Percentiles rank a stretch among this genome's conserved stretches.
Evolutionary conservation across 2,797 vertebrate genomes (phyloP).

Genomic region (Caiman crocodilus): DNA sequence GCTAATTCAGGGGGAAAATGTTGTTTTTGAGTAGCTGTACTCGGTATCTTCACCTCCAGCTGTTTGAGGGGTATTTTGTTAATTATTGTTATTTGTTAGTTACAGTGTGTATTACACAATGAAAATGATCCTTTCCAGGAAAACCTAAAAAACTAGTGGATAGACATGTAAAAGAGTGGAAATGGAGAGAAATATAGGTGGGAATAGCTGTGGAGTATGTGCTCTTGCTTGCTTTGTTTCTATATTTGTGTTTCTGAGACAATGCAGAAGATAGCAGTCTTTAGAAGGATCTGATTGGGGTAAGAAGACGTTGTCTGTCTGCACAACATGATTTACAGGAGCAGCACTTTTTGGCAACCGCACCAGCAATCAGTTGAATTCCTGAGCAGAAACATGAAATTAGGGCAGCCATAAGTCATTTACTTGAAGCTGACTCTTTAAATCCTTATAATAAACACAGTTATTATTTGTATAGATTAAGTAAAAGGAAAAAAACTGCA

Average conservation of each 20-base stretch:
- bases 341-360: background rate
- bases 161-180: background rate
- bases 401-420: background rate
- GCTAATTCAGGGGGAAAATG: background rate
- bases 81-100: background rate
- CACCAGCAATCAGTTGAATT: constrained; percentile 11
- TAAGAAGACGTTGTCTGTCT: background rate
- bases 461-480: constrained; percentile 37
- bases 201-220: background rate
- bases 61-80: background rate
- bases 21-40: background rate
- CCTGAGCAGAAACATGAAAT: background rate
- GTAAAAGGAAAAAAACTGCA: constrained; percentile 10
- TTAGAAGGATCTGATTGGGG: background rate
- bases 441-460: constrained; percentile 16
- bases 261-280: background rate
- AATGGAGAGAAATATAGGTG: background rate
- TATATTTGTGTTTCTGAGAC: background rate
- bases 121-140: background rate
- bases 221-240: background rate
- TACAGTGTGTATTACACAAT: background rate
- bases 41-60: background rate
- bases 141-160: background rate
- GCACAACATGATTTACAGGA: background rate
- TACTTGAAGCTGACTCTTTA: constrained; percentile 36